Evolutionary conservation across 2,113 vertebrate genomes (phyloP), one percentile per base, ranked within the genome.

Genomic region (Ammodytes dubius): DNA sequence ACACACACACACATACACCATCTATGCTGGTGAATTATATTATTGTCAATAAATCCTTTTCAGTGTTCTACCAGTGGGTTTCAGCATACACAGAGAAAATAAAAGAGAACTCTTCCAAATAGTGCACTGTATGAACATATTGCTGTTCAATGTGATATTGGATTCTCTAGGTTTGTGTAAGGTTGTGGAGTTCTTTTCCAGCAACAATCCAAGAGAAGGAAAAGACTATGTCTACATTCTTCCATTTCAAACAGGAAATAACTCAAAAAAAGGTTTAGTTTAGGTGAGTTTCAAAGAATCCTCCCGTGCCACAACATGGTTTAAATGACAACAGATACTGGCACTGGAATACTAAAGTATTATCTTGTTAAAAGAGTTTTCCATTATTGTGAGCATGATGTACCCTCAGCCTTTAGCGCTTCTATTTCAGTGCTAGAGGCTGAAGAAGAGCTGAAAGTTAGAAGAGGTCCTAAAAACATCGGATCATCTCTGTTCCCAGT

Each of bases 61-160:
- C 66, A 19, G 66, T 68, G 54, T 71, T 68, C 71, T 47, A 49
- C 40, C 19, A 35, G 7, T 67, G 50, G 3, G 37, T 86, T 74
- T 77, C 14, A 75, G 52, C 54, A 75, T 64, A 17, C 69, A 35
- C 53, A 71, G 40, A 53, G 57, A 70, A 86, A 79, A 79, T 69
- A 65, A 81, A 74, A 73, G 19, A 52, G 15, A 69, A 46, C 52
- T 35, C 13, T 78, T 64, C 61, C 47, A n/a, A n/a, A n/a, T 0
- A 3, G 66, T 69, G 37, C 43, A 43, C 59, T 43, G 73, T 70
- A 45, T 47, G 58, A 74, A 75, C 54, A 84, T 72, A 72, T 79
- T 59, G 61, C 63, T 76, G 45, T 58, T 74, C 66, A 63, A 46
- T 56, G 72, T 65, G 57, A 77, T 73, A 49, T 52, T 69, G 56